Evolutionary conservation across 1,140 invertebrate species (phyloP), one percentile per base, ranked within the genome.

Genomic region (Venturia canescens): DNA sequence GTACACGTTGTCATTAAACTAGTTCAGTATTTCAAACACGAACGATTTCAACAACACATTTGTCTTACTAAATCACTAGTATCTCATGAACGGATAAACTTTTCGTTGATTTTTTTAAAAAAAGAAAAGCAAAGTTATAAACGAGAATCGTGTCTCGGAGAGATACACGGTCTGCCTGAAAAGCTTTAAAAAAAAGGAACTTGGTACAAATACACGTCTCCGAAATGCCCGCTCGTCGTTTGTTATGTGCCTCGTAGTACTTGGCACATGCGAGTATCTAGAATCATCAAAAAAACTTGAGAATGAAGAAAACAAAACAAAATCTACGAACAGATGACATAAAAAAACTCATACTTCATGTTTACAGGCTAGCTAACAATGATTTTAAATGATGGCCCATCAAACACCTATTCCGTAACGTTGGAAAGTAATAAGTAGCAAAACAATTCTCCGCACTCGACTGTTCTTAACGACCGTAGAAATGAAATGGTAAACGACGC

Each of bases 351-450:
- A 63, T 63, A 23, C 60, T 63, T 26, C 60, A 63, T 63, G 60
- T 63, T 6, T 63, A 23, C 60, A 63, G 60, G 21, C 60, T 63
- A 63, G 60, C 60, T 23, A 29, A 31, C 16, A n/a, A 31, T 29
- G 13, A 63, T 31, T 66, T 0, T 66, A 23, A 23, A 29, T 23
- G 53, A 66, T 11, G n/a, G 3, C 66, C 29, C 66, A 69, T 31
- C 26, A 31, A 69, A 69, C 66, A 69, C 15, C 66, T 81, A 83
- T 80, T 80, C 82, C 79, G 76, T 79, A 81, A 79, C 80, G 82
- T 83, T 83, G 82, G 79, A 83, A 83, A 83, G 79, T 83, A 69
- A 81, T 79, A 71, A 80, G 79, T 77, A 77, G 79, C 57, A 79
- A n/a, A 75, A 67, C 74, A 81, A 80, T 78, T 53, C 50, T 53